These are phyloP conservation scores for Allolobophora icterica DNA, from an alignment of 2,888 invertebrate species.

Conservation along the genomic window DNA sequence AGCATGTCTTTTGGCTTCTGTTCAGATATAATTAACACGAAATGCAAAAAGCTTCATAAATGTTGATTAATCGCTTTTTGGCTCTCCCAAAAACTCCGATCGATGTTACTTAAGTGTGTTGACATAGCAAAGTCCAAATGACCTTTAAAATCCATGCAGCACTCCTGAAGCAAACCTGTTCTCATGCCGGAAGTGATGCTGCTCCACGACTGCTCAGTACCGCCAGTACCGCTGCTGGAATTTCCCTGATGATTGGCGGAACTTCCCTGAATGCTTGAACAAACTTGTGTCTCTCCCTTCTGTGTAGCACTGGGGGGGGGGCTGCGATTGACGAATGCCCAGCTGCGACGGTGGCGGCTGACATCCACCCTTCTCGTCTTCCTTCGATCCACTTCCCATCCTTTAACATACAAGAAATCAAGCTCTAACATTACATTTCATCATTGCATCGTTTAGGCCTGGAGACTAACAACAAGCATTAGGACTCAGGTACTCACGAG, in stretches of 20 bases:
- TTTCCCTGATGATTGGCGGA: constrained; percentile 37
- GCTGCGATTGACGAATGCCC: constrained; percentile 55
- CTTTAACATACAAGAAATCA: background rate
- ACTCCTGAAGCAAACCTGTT: constrained; percentile 26
- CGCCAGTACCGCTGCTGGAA: constrained; percentile 45
- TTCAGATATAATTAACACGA: background rate
- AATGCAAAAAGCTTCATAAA: background rate
- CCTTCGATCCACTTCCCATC: constrained; percentile 33
- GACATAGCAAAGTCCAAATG: background rate
- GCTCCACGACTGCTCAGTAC: constrained; percentile 66
- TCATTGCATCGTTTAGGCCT: background rate
- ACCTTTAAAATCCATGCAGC: background rate
- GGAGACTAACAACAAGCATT: background rate
- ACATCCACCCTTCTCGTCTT: constrained; percentile 48
- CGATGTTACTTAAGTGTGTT: background rate
- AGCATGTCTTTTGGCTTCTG: background rate
- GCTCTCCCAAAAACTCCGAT: background rate
- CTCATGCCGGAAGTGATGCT: constrained; percentile 60
- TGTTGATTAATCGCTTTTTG: background rate
- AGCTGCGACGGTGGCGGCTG: constrained; percentile 61
- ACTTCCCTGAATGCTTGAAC: constrained; percentile 40
- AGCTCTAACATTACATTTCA: background rate
- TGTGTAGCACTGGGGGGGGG: background rate
- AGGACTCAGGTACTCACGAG: no score
- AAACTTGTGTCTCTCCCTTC: background rate